Base-by-base conservation (phyloP, 2,888 invertebrate genomes). In the Callinectes sapidus region DNA sequence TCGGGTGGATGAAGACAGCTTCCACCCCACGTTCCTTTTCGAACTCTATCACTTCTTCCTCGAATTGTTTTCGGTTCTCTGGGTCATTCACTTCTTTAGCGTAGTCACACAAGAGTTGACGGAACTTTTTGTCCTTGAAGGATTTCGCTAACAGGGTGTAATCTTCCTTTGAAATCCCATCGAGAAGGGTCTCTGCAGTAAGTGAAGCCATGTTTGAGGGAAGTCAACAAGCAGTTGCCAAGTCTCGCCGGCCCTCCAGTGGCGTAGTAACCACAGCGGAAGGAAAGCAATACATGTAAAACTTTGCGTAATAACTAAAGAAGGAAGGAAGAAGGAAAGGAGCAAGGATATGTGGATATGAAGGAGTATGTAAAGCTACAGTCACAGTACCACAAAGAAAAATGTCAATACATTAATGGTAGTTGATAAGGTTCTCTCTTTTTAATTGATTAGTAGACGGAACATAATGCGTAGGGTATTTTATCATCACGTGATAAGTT, bases 11-110 rank as follows among this genome's bases (percentile, higher is more conserved):
- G 85, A 92, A 92, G 39, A 90, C 89, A 81, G 66, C 90, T 35
- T 92, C 92, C 23, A 92, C 92, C 28, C 92, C 92, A n/a, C 86
- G 77, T 86, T 92, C 89, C 89, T 89, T 92, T 86, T 92, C 89
- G 28, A 39, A 48, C 89, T 92, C n/a, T 66, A 85, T 89, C 61
- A 92, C 28, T 61, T 92, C 92, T 90, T 71, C 55, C 48, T 92
- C 92, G 32, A 42, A 90, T 32, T 90, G 92, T 92, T 90, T 92
- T 28, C 85, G 81, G 13, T 92, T 92, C 61, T 92, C 89, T 39
- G 92, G 92, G 8, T 92, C 92, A 86, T 61, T 55, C 8, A 92
- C n/a, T 66, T 92, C 90, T 86, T 90, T 85, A 48, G 86, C 92
- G 61, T 85, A 92, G 86, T 92, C 92, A 39, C 39, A 16, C 28